Evolutionary conservation across 2,113 vertebrate genomes (phyloP).

Genomic region (Parus major): DNA sequence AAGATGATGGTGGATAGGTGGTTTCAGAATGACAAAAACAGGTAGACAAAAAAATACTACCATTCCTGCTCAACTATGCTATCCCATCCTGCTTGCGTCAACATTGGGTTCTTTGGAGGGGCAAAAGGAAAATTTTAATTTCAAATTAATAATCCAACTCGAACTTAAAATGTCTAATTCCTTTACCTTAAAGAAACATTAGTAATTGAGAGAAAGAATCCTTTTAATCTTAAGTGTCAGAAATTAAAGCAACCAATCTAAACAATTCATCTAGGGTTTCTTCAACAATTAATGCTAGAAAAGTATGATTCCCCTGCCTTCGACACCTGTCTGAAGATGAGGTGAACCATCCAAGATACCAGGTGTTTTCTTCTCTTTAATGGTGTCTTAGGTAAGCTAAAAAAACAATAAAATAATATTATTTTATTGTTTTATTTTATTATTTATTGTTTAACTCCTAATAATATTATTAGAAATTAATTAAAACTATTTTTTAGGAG

Average conservation of each 20-base stretch:
- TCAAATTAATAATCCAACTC: not conserved
- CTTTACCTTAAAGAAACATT: not conserved
- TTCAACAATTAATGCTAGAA: not conserved
- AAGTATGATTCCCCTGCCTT: not conserved
- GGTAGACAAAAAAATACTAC: not conserved
- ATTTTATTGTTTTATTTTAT: no score
- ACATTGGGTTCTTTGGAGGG: not conserved
- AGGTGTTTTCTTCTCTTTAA: not conserved
- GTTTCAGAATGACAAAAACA: not conserved
- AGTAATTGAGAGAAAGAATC: not conserved
- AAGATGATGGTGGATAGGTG: not conserved
- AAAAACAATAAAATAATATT: not conserved
- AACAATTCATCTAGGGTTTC: not conserved
- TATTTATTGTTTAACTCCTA: no score
- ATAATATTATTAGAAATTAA: not conserved
- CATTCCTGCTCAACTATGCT: not conserved
- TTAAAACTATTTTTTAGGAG: not conserved
- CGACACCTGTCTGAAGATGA: not conserved
- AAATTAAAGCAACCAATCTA: not conserved
- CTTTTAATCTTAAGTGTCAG: not conserved
- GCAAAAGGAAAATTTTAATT: not conserved
- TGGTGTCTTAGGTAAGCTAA: not conserved
- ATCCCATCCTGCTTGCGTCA: not conserved
- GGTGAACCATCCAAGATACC: not conserved
- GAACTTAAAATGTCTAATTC: not conserved